Percentiles rank a stretch among this genome's conserved stretches.
phyloP scores from a whole-genome alignment of 2,797 vertebrate genomes.

The Alosa sapidissima region DNA sequence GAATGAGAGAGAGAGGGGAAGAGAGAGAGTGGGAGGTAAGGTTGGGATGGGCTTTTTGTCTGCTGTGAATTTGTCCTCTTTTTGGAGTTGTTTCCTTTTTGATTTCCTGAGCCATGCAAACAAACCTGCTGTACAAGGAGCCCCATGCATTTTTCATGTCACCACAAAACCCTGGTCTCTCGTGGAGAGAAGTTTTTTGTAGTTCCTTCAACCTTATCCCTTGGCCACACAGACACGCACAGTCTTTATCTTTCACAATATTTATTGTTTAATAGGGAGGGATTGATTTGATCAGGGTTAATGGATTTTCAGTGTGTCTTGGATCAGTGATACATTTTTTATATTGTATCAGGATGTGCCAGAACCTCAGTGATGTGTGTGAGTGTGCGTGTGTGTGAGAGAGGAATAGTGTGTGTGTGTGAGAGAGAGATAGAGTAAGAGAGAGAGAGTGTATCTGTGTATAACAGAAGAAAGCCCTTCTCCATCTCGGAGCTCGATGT shows the following conservation, averaged over 20 bases:
- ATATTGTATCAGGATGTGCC: slow-evolving; percentile 74
- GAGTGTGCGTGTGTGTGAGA: neutral
- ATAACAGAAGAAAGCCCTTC: slow-evolving; percentile 44
- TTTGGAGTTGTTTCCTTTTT: slow-evolving; percentile 47
- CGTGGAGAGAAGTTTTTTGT: slow-evolving; percentile 55
- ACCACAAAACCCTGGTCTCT: slow-evolving; percentile 41
- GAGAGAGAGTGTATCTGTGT: neutral
- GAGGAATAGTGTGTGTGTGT: neutral
- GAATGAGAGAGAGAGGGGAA: no score
- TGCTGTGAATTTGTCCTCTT: neutral
- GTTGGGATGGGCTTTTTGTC: neutral
- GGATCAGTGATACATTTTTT: slow-evolving; percentile 75
- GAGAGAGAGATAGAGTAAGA: neutral
- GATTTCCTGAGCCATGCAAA: slow-evolving; percentile 67
- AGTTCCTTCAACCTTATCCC: slow-evolving; percentile 13
- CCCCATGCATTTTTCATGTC: slow-evolving; percentile 73
- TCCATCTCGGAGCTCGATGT: neutral
- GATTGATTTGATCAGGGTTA: slow-evolving; percentile 70
- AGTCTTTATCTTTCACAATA: slow-evolving; percentile 48
- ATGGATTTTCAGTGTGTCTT: slow-evolving; percentile 74
- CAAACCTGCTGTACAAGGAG: slow-evolving; percentile 61
- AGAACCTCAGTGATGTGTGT: slow-evolving; percentile 58
- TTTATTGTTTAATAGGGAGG: slow-evolving; percentile 73
- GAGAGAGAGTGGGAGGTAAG: no score
- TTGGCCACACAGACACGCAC: slow-evolving; percentile 22